Evolutionary conservation across 2,113 vertebrate genomes (phyloP), one percentile per base, ranked within the genome.

Genomic region (Vulpes lagopus): DNA sequence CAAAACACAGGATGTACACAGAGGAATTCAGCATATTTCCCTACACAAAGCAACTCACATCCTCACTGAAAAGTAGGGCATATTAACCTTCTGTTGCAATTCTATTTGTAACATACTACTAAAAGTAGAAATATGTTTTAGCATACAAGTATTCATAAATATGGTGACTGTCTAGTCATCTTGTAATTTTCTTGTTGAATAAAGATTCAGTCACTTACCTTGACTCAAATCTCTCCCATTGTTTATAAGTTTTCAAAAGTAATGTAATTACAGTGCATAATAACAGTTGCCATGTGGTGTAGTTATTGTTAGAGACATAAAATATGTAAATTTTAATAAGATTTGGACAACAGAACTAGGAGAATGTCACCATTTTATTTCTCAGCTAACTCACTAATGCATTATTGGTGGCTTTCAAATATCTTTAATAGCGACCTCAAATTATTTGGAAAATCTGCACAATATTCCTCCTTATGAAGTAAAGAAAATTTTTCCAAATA

Each of bases 51-150:
- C 3, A 82, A 38, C 8, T 53, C 32, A 71, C 1, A 14, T 12
- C 8, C 55, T 84, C 22, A 83, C 32, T 49, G 11, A 38, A 87
- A 87, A 51, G 22, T 35, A 82, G 8, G 32, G 11, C n/a, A 10
- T 30, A 35, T 60, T 67, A 51, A 64, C 19, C 71, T 6, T 81
- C 11, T 60, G 51, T 57, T 73, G 49, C 2, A 49, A 20, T 82
- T n/a, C 27, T 55, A 64, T 71, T 15, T 51, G 8, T 43, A 32
- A 49, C 8, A 55, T 30, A 9, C 20, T 60, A 19, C 55, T 82
- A 43, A 80, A 92, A 87, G 55, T 20, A 69, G 9, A 95, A 97
- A 86, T 74, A n/a, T 76, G 57, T 93, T 67, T 65, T 81, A 23
- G 16, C 20, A 35, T 35, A 43, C 15, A 14, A 38, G 1, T 82